phyloP scores from a whole-genome alignment of 2,888 invertebrate species.

The Oscheius onirici region DNA sequence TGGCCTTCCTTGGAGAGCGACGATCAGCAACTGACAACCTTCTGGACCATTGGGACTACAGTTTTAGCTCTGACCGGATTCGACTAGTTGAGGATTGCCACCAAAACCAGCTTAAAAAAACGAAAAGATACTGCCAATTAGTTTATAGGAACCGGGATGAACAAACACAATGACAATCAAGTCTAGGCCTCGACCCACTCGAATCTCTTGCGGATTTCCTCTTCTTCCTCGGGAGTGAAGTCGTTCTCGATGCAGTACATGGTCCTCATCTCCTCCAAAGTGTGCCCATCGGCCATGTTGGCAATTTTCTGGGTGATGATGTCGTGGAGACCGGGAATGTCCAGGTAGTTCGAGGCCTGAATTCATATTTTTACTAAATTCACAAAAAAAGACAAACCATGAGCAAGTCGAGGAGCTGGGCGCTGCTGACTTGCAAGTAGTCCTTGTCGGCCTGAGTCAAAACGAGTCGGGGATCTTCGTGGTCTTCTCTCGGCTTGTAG shows the following conservation, averaged over 20 bases:
- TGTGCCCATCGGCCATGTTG: conserved; percentile 11
- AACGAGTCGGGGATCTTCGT: conserved; percentile 6
- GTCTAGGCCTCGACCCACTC: conserved; percentile 23
- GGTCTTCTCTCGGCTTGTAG: conserved; percentile 23
- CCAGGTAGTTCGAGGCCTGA: conserved; percentile 18
- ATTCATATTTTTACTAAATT: background rate
- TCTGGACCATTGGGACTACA: too few species aligned
- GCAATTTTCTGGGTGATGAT: conserved; percentile 31
- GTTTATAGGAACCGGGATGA: too few species aligned
- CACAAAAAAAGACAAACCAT: background rate
- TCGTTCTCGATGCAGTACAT: conserved; percentile 19
- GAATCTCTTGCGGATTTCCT: conserved; percentile 16
- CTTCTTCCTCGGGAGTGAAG: conserved; percentile 18
- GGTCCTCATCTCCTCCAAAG: conserved; percentile 6
- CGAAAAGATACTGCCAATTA: too few species aligned
- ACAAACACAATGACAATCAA: too few species aligned
- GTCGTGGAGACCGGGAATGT: conserved; percentile 18
- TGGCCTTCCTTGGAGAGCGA: too few species aligned
- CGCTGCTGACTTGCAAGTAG: conserved; percentile 8
- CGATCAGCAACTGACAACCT: too few species aligned
- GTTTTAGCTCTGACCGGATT: too few species aligned
- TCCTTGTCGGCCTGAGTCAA: conserved; percentile 1
- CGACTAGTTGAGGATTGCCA: too few species aligned
- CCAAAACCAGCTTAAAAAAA: too few species aligned
- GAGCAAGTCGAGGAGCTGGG: conserved; percentile 1